Conservation (phyloP, 2,797 vertebrate species). For the Acrocephalus scirpaceus region DNA sequence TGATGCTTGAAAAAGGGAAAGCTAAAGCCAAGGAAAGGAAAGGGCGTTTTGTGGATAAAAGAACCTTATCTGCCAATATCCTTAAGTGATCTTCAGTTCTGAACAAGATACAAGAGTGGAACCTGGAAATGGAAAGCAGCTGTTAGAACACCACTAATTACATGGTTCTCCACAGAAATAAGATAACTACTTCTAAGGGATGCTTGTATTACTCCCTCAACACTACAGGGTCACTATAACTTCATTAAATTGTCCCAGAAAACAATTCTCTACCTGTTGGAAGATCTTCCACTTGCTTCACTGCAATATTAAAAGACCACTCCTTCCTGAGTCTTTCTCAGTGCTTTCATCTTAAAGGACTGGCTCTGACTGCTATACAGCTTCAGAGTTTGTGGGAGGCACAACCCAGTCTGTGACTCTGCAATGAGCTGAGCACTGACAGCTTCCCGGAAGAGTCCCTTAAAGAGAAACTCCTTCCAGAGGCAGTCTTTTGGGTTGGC, state of each 20-base stretch:
- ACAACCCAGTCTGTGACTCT: neutral
- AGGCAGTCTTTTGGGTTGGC: neutral
- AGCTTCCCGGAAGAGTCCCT: neutral
- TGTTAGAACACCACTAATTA: neutral
- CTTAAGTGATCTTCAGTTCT: neutral
- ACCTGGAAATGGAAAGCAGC: neutral
- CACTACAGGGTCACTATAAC: neutral
- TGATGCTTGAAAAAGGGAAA: neutral
- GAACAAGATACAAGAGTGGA: neutral
- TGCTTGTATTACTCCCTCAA: neutral
- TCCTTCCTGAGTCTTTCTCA: neutral
- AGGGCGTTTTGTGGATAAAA: neutral
- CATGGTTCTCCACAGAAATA: neutral
- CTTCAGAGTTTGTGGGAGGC: neutral
- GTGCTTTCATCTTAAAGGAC: neutral
- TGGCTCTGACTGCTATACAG: neutral
- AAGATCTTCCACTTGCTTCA: neutral
- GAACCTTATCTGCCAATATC: neutral
- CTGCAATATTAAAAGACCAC: neutral
- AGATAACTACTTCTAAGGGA: neutral
- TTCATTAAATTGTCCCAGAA: neutral
- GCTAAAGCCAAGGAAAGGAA: neutral
- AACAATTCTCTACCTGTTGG: neutral
- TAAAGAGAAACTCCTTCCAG: neutral
- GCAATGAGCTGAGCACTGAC: neutral